A percentile compares a stretch with the other conserved stretches of the same genome.
phyloP scores from a whole-genome alignment of 2,113 vertebrate genomes.

The Columba livia region DNA sequence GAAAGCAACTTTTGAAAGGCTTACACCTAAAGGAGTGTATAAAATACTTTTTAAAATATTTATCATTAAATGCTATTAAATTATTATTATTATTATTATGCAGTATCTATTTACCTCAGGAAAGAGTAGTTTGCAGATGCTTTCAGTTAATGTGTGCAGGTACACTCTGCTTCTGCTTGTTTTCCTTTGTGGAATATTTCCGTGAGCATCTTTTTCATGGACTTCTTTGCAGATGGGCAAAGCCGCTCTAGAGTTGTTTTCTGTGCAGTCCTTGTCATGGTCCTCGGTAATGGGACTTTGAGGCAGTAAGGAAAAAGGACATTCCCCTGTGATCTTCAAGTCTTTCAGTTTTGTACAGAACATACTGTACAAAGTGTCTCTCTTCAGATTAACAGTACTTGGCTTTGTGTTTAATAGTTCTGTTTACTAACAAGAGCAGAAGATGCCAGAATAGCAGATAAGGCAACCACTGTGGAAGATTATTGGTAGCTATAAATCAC shows the following conservation, averaged over 20 bases:
- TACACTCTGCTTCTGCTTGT: conserved; percentile 89
- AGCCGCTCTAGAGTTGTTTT: conserved; percentile 65
- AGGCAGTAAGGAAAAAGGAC: conserved; percentile 88
- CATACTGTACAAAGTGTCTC: conserved; percentile 74
- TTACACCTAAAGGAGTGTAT: neutral
- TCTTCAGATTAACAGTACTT: conserved; percentile 6
- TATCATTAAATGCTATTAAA: neutral
- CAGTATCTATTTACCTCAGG: conserved; percentile 86
- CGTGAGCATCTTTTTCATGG: conserved; percentile 72
- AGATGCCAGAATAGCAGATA: conserved; percentile 1
- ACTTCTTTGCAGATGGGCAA: conserved; percentile 81
- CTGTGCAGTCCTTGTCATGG: conserved; percentile 74
- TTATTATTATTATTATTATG: neutral
- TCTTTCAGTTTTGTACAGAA: conserved; percentile 97
- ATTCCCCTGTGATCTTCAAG: conserved; percentile 92
- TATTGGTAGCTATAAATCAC: conserved; percentile 6
- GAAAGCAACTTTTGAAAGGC: neutral
- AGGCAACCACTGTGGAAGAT: neutral
- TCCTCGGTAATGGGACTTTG: conserved; percentile 78
- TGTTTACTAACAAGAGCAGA: conserved; percentile 36
- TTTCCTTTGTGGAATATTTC: conserved; percentile 80
- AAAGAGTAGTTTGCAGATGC: conserved; percentile 92
- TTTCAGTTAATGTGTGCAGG: conserved; percentile 92
- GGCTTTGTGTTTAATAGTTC: neutral
- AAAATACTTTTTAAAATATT: neutral